Evolutionary conservation across 2,888 invertebrate genomes (phyloP).

Genomic region (Drepanosiphum platanoidis): DNA sequence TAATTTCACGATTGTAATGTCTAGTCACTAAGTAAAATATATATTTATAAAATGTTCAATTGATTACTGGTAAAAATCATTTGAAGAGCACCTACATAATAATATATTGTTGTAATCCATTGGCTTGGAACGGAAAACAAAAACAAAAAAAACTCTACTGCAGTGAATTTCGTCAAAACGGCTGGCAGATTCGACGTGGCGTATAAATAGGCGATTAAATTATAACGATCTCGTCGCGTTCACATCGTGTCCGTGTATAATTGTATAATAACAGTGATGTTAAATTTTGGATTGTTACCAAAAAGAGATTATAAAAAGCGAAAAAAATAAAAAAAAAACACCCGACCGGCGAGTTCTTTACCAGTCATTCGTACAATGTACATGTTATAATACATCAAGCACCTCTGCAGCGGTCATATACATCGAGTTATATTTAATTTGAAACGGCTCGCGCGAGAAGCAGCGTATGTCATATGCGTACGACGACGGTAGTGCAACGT

Average conservation of each 20-base stretch:
- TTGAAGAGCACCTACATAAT: too few species aligned
- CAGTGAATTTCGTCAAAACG: background rate
- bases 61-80: too few species aligned
- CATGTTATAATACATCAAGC: too few species aligned
- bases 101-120: too few species aligned
- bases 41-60: too few species aligned
- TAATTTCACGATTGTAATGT: too few species aligned
- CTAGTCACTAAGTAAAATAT: too few species aligned
- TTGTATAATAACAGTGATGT: background rate
- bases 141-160: too few species aligned
- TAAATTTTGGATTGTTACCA: conserved; percentile 28
- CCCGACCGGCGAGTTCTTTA: background rate
- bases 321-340: too few species aligned
- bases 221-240: background rate
- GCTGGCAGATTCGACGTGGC: background rate
- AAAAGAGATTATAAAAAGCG: too few species aligned
- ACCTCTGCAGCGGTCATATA: background rate
- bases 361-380: too few species aligned
- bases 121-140: too few species aligned
- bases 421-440: background rate
- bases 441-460: background rate
- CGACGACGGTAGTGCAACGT: background rate
- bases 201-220: background rate
- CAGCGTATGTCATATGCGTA: background rate
- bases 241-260: background rate